phyloP scores from a whole-genome alignment of 2,797 vertebrate genomes.

The Borostomias antarcticus region DNA sequence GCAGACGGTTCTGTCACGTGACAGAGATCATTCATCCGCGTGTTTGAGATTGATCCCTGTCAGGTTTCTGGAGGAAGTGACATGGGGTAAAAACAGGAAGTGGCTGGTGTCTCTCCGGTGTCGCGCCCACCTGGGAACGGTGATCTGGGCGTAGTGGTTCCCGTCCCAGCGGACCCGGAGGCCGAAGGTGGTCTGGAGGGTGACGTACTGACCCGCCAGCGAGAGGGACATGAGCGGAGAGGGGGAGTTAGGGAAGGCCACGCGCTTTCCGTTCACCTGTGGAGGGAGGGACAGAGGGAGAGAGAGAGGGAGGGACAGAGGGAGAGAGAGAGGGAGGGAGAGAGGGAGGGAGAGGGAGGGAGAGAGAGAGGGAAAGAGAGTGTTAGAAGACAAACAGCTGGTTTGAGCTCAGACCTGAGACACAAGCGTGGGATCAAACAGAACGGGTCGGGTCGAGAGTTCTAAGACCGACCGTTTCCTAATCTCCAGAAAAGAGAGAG shows the following conservation, averaged over 20 bases:
- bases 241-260: constrained; percentile 74
- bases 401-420: no score
- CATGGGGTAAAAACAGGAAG: background rate
- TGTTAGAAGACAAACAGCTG: background rate
- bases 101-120: background rate
- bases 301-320: background rate
- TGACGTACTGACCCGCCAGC: constrained; percentile 78
- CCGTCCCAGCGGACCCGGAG: constrained; percentile 82
- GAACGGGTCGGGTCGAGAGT: no score
- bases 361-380: constrained; percentile 1
- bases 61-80: background rate
- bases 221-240: constrained; percentile 67
- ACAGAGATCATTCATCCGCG: no score
- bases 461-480: no score
- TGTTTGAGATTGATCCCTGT: no score
- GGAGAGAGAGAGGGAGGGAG: background rate
- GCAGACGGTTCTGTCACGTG: no score
- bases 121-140: constrained; percentile 74
- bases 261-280: constrained; percentile 72
- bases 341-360: background rate
- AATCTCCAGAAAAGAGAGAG: no score
- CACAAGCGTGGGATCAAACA: no score
- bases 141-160: constrained; percentile 78
- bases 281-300: background rate
- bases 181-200: constrained; percentile 74